phyloP scores from a whole-genome alignment of 2,888 invertebrate species.

The Zygaena filipendulae region DNA sequence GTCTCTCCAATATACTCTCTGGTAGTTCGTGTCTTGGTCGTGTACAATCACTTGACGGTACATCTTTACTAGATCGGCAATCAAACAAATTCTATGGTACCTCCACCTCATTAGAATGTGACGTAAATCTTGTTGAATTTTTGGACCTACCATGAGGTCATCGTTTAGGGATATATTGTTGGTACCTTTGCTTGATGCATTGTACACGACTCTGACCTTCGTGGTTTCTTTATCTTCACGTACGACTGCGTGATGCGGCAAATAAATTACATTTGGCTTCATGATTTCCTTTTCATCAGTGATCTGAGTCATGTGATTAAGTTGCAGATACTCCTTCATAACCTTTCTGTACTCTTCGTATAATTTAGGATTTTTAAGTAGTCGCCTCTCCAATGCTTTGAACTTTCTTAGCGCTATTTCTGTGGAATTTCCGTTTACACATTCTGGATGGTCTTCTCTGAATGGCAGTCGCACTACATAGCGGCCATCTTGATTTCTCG shows the following conservation, averaged over 20 bases:
- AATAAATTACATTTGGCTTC: slow-evolving; percentile 6
- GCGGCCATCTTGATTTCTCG: slow-evolving; percentile 12
- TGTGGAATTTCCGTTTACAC: slow-evolving; percentile 7
- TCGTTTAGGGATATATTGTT: slow-evolving; percentile 18
- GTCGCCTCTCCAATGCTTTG: slow-evolving; percentile 8
- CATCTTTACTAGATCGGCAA: slow-evolving; percentile 14
- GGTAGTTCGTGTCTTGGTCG: too few relatives aligned
- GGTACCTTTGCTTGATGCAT: slow-evolving; percentile 5
- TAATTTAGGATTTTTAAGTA: slow-evolving; percentile 9
- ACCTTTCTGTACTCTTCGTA: slow-evolving; percentile 13
- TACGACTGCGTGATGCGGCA: slow-evolving; percentile 11
- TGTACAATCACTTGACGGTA: slow-evolving; percentile 9
- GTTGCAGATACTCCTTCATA: slow-evolving; percentile 2
- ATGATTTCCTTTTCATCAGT: slow-evolving; percentile 4
- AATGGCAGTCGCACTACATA: too few relatives aligned
- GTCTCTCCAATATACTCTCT: too few relatives aligned
- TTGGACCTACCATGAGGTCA: slow-evolving; percentile 13
- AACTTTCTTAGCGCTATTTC: slow-evolving; percentile 11
- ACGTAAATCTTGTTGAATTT: slow-evolving; percentile 14
- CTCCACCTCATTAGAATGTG: slow-evolving; percentile 15
- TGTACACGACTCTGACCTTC: slow-evolving; percentile 10
- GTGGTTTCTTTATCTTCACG: slow-evolving; percentile 10
- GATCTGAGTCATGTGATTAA: slow-evolving; percentile 5
- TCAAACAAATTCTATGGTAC: slow-evolving; percentile 7
- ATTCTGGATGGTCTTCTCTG: too few relatives aligned